Conservation (phyloP, 2,797 vertebrate genomes). For the Pangasius mekongensis region DNA sequence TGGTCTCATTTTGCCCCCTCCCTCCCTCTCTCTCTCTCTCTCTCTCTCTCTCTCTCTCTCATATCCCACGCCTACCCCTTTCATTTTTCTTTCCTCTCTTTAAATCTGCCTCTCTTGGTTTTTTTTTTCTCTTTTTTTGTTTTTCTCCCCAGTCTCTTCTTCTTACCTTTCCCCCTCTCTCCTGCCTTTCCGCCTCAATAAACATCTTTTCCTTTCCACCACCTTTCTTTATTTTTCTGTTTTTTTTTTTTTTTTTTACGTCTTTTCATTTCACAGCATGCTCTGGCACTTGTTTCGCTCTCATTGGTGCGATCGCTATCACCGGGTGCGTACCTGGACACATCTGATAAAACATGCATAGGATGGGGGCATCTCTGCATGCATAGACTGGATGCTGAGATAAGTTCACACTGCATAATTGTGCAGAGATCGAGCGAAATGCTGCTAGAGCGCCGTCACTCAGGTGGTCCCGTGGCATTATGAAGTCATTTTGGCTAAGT, state of each 20-base stretch:
- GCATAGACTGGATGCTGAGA: constrained; percentile 58
- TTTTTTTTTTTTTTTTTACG: neutral
- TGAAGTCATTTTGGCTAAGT: constrained; percentile 66
- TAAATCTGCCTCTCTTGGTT: constrained; percentile 26
- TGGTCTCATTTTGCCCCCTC: constrained; percentile 88
- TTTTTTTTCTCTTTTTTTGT: constrained; percentile 6
- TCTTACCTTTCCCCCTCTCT: constrained; percentile 49
- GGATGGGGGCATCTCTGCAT: constrained; percentile 41
- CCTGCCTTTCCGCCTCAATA: constrained; percentile 57
- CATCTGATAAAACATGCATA: constrained; percentile 49
- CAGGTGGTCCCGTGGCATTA: constrained; percentile 47
- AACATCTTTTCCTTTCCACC: constrained; percentile 10
- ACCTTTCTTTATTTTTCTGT: neutral
- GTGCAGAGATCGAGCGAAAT: constrained; percentile 68
- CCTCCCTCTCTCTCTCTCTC: constrained; percentile 61
- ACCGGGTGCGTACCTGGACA: constrained; percentile 32
- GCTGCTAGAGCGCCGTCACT: constrained; percentile 50
- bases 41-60: constrained; percentile 65
- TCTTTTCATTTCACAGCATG: constrained; percentile 58
- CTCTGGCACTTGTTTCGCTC: constrained; percentile 33
- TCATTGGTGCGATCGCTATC: constrained; percentile 27
- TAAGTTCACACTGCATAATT: constrained; percentile 80
- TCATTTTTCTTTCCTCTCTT: constrained; percentile 46
- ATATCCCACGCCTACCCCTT: neutral
- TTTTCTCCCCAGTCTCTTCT: constrained; percentile 58